Base-by-base conservation (phyloP, 2,888 invertebrate species). In the Drosophila melanosoma region DNA sequence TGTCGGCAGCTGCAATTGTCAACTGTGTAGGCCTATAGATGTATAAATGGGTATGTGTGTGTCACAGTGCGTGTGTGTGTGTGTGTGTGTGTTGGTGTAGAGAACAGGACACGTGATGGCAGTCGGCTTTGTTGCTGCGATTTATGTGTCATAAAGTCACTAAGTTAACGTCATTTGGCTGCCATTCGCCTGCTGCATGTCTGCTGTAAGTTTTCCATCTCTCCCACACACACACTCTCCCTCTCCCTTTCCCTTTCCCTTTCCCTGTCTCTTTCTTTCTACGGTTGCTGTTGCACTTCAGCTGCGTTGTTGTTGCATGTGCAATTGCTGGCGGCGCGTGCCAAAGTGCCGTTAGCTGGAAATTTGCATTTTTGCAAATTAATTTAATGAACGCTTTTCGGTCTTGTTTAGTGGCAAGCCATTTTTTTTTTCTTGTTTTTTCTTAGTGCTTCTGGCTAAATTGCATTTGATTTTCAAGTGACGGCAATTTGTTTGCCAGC, bases 121-220 rank as follows among this genome's bases (percentile, higher is more conserved):
- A 78, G 61, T 68, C 61, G 52, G 79, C 63, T 82, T 85, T 78
- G 78, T 74, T 81, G 76, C 89, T 73, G 77, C 89, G 81, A 91
- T 92, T 92, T 91, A 91, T 91, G 92, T 91, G 91, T 91, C 91
- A 91, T 91, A 92, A 91, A 91, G 91, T 91, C 92, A 92, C 90
- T 91, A 90, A 92, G 91, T 83, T 90, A 84, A 81, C 74, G 81
- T 79, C 82, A 82, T 83, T 90, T 86, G 77, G 60, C 83, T 77
- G 89, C 90, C 89, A 81, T 86, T 83, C 76, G 74, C 78, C 79
- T 79, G 71, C 40, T 20, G 56, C 77, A 87, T 72, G 76, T 67
- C 65, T 52, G 59, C 69, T 62, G 48, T 65, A 65, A 79, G 48
- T 74, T 69, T 40, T 65, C 63, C 61, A 70, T 58, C 58, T 54